A percentile compares a stretch with the other conserved stretches of the same genome.
Conservation (phyloP, 2,888 invertebrate species). For the Halictus ligatus region DNA sequence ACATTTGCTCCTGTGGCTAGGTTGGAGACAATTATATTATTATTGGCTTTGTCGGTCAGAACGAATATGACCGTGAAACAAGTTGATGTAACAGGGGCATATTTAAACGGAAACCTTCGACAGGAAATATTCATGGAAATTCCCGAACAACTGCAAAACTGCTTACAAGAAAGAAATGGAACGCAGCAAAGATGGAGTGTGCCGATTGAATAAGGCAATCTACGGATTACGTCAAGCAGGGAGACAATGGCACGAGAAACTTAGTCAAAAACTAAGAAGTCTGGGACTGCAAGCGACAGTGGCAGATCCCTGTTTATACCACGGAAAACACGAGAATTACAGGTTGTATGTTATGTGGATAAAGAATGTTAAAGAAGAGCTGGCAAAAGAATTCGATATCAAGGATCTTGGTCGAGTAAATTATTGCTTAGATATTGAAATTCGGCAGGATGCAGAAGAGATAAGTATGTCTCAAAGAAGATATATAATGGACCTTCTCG, state of each 20-base stretch:
- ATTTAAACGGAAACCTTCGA: background rate
- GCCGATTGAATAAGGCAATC: slow-evolving; percentile 47
- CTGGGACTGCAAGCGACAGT: slow-evolving; percentile 37
- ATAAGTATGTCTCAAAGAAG: slow-evolving; percentile 44
- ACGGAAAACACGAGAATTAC: background rate
- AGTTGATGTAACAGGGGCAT: background rate
- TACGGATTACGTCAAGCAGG: slow-evolving; percentile 58
- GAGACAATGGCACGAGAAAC: slow-evolving; percentile 46
- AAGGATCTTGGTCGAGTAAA: slow-evolving; percentile 49
- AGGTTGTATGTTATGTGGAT: slow-evolving; percentile 15
- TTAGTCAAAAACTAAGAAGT: slow-evolving; percentile 19
- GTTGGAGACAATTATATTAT: background rate
- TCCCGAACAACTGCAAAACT: background rate
- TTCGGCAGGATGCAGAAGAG: slow-evolving; percentile 5
- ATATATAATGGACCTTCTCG: slow-evolving; percentile 12
- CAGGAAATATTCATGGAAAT: background rate
- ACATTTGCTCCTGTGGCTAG: background rate
- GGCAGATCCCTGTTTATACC: slow-evolving; percentile 54
- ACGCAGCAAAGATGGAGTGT: slow-evolving; percentile 24
- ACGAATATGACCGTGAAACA: background rate
- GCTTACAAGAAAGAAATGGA: background rate
- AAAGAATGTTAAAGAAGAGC: background rate
- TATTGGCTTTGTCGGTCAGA: background rate
- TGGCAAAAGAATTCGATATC: slow-evolving; percentile 40
- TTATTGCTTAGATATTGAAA: slow-evolving; percentile 54